A percentile compares a stretch with the other conserved stretches of the same genome.
Evolutionary conservation across 1,140 invertebrate species (phyloP).

Genomic region (Chironomus striatipennis): DNA sequence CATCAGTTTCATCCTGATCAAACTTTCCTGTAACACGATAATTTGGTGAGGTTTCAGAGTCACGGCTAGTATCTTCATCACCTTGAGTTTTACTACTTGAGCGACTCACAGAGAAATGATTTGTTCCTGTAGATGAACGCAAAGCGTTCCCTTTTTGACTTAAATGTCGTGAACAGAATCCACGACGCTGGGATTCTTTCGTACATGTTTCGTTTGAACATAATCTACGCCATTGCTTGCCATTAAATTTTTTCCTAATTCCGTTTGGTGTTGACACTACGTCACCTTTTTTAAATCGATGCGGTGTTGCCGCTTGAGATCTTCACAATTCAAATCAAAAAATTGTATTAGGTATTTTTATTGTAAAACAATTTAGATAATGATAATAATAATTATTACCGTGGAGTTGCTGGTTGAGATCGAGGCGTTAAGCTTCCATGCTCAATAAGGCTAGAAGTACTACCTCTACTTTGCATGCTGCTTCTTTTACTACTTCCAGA

Average conservation of each 20-base stretch:
- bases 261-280: slow-evolving; percentile 93
- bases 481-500: slow-evolving; percentile 74
- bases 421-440: slow-evolving; percentile 71
- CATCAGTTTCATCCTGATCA: slow-evolving; percentile 91
- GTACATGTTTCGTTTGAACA: slow-evolving; percentile 84
- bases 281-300: slow-evolving; percentile 98
- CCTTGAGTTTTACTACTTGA: slow-evolving; percentile 52
- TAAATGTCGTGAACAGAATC: slow-evolving; percentile 92
- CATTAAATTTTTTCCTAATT: slow-evolving; percentile 98
- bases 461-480: slow-evolving; percentile 82
- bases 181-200: slow-evolving; percentile 96
- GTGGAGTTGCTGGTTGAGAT: slow-evolving; percentile 80
- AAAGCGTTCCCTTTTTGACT: slow-evolving; percentile 46
- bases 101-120: slow-evolving; percentile 40
- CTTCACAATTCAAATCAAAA: slow-evolving; percentile 41
- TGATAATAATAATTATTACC: slow-evolving; percentile 41
- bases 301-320: slow-evolving; percentile 85
- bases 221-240: slow-evolving; percentile 95
- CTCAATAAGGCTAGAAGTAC: slow-evolving; percentile 73
- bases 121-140: slow-evolving; percentile 35
- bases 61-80: slow-evolving; percentile 81
- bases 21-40: slow-evolving; percentile 67
- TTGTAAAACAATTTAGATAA: neutral
- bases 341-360: slow-evolving; percentile 24
- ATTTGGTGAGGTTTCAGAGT: slow-evolving; percentile 79